Evolutionary conservation across 2,888 invertebrate genomes (phyloP).

Genomic region (Epiblema foenella): DNA sequence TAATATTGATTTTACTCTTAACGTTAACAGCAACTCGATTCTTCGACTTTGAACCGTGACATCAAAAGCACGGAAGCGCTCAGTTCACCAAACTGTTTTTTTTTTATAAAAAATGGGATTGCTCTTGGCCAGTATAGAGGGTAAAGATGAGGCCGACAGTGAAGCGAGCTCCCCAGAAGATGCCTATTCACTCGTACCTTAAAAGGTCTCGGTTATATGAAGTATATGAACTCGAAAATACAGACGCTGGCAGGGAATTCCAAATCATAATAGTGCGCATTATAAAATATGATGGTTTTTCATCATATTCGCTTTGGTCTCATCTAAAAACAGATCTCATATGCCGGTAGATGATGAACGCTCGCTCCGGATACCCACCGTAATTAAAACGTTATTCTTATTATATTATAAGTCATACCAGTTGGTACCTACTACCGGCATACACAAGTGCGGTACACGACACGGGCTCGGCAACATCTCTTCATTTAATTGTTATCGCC

Average conservation of each 20-base stretch:
- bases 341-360: background rate
- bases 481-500: conserved; percentile 74
- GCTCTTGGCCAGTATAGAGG: too few species aligned
- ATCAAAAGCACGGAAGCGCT: background rate
- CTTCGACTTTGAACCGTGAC: background rate
- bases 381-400: conserved; percentile 12
- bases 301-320: too few species aligned
- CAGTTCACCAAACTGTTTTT: too few species aligned
- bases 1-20: background rate
- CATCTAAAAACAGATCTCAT: background rate
- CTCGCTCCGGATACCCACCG: conserved; percentile 5
- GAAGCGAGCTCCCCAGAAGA: too few species aligned
- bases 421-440: background rate
- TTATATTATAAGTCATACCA: background rate
- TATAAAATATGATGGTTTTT: too few species aligned
- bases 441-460: conserved; percentile 55
- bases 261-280: too few species aligned
- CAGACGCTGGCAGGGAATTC: too few species aligned
- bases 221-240: too few species aligned
- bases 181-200: too few species aligned
- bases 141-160: too few species aligned
- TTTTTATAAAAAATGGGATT: too few species aligned
- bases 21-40: background rate
- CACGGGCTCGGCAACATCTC: conserved; percentile 61
- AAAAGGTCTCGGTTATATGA: too few species aligned